phyloP scores from a whole-genome alignment of 2,888 invertebrate species.

The Noctua comes region DNA sequence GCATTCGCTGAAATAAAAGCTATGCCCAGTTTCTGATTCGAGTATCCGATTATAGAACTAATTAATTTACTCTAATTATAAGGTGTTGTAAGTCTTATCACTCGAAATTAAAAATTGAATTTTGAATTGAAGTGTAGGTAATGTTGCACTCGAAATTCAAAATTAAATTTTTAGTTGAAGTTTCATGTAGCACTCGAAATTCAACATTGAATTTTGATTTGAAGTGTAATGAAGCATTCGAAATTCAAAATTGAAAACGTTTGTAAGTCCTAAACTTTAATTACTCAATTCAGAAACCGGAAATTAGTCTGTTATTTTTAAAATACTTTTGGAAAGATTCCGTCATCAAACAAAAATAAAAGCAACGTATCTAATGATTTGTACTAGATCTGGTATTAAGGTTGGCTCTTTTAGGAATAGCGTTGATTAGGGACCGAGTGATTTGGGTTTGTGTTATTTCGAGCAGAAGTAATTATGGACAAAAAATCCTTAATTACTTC shows the following conservation, averaged over 20 bases:
- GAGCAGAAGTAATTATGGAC: constrained; percentile 15
- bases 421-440: constrained; percentile 22
- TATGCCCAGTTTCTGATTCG: not conserved
- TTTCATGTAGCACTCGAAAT: not conserved
- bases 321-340: not conserved
- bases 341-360: not conserved
- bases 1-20: not conserved
- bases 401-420: not conserved
- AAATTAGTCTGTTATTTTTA: not conserved
- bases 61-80: not conserved
- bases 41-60: not conserved
- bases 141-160: not conserved
- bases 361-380: not conserved
- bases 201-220: not conserved
- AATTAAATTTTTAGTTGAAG: not conserved
- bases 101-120: not conserved
- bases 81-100: not conserved
- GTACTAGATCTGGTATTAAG: not conserved
- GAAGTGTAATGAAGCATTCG: not conserved
- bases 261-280: not conserved
- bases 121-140: not conserved
- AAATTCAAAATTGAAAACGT: not conserved
- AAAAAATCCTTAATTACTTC: constrained; percentile 9
- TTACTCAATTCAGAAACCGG: not conserved
- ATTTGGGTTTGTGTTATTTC: constrained; percentile 39